These are phyloP conservation scores for Frankliniella intonsa DNA, from an alignment of 2,888 invertebrate genomes.

Conservation along the genomic window DNA sequence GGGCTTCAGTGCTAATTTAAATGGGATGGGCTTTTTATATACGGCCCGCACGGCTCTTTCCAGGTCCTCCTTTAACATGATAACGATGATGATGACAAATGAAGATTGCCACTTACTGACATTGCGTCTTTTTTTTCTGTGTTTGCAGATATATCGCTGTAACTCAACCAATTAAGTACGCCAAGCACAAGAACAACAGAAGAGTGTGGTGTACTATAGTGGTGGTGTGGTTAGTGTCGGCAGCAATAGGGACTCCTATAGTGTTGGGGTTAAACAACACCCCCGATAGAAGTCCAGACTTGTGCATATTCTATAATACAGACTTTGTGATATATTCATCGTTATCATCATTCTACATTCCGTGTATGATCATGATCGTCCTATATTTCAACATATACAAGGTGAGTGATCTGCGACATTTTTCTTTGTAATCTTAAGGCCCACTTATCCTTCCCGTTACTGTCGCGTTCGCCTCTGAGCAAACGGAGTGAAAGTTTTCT, in stretches of 20 bases:
- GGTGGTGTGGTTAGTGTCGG: conserved; percentile 92
- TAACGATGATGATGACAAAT: no score
- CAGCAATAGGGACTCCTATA: conserved; percentile 93
- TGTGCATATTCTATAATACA: conserved; percentile 95
- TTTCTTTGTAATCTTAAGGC: no score
- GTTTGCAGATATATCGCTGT: conserved; percentile 92
- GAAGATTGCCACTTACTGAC: neutral
- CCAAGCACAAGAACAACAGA: conserved; percentile 93
- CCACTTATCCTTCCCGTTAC: no score
- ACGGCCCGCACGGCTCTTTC: no score
- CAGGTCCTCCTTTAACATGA: no score
- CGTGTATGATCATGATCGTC: conserved; percentile 96
- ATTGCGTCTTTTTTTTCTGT: neutral
- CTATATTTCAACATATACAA: conserved; percentile 97
- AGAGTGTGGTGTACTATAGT: conserved; percentile 93
- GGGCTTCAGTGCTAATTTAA: no score
- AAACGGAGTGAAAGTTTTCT: no score
- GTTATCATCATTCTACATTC: conserved; percentile 97
- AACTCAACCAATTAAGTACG: conserved; percentile 97
- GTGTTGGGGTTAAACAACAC: conserved; percentile 94
- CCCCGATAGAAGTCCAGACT: conserved; percentile 72
- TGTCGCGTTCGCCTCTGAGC: no score
- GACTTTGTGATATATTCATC: conserved; percentile 98
- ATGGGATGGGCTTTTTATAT: no score
- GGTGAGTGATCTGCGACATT: conserved; percentile 53